Evolutionary conservation across 2,888 invertebrate genomes (phyloP).

Genomic region (Polydrusus cervinus): DNA sequence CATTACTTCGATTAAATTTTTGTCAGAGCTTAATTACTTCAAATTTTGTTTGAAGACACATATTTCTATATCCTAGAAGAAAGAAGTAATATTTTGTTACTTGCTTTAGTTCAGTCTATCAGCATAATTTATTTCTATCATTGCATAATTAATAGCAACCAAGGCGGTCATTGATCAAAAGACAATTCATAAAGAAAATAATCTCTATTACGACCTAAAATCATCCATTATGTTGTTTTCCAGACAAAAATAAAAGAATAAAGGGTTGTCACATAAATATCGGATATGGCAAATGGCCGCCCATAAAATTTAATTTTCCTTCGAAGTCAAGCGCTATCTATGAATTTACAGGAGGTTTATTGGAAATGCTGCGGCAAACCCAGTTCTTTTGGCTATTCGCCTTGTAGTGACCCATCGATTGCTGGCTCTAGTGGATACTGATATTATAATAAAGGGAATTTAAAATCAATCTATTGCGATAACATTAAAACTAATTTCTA

Average conservation of each 20-base stretch:
- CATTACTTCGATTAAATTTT: too few relatives aligned
- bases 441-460: slow-evolving; percentile 1
- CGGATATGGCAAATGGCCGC: slow-evolving; percentile 46
- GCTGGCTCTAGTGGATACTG: slow-evolving; percentile 22
- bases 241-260: slow-evolving; percentile 39
- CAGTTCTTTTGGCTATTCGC: slow-evolving; percentile 46
- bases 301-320: slow-evolving; percentile 46
- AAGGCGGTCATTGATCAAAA: slow-evolving; percentile 20
- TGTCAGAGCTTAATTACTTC: too few relatives aligned
- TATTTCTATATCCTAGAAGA: too few relatives aligned
- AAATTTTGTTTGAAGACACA: too few relatives aligned
- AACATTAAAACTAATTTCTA: background rate
- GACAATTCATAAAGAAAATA: slow-evolving; percentile 41
- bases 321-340: slow-evolving; percentile 52
- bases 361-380: slow-evolving; percentile 46
- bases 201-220: slow-evolving; percentile 39
- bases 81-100: too few relatives aligned
- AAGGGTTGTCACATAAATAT: slow-evolving; percentile 46
- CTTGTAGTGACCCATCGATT: slow-evolving; percentile 46
- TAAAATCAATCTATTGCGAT: background rate
- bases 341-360: slow-evolving; percentile 54
- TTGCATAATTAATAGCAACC: background rate
- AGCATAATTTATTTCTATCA: background rate
- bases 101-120: too few relatives aligned
- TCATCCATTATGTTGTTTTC: slow-evolving; percentile 40